Percentiles rank a stretch among this genome's conserved stretches.
Evolutionary conservation across 2,797 vertebrate species (phyloP).

Genomic region (Hozukius guyotensis): DNA sequence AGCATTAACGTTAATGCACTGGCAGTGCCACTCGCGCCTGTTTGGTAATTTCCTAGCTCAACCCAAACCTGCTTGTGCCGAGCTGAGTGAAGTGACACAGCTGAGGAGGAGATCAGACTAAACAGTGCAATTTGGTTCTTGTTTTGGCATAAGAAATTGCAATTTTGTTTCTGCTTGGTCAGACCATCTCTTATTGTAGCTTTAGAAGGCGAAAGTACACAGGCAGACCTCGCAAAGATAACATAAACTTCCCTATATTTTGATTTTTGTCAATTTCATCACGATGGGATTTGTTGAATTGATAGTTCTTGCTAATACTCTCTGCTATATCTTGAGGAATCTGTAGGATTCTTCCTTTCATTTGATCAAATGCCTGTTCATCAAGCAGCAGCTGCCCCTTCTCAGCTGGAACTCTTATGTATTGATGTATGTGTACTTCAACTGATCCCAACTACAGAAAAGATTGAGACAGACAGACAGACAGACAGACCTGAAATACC

Average conservation of each 20-base stretch:
- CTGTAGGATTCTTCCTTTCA: background rate
- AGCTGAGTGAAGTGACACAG: background rate
- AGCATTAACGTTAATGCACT: constrained; percentile 11
- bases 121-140: background rate
- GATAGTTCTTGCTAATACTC: background rate
- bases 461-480: background rate
- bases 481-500: too few relatives aligned
- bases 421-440: background rate
- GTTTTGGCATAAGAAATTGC: background rate
- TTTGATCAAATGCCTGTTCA: constrained; percentile 5
- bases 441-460: background rate
- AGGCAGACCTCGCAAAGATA: background rate
- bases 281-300: background rate
- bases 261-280: background rate
- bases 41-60: constrained; percentile 25
- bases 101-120: constrained; percentile 1
- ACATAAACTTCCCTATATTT: background rate
- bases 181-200: background rate
- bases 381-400: background rate
- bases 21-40: constrained; percentile 4
- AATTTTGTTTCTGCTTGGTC: background rate
- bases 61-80: background rate
- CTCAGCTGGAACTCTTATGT: background rate
- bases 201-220: background rate
- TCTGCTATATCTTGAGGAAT: background rate